Evolutionary conservation across 2,113 vertebrate species (phyloP).

Genomic region (Ciconia maguari): DNA sequence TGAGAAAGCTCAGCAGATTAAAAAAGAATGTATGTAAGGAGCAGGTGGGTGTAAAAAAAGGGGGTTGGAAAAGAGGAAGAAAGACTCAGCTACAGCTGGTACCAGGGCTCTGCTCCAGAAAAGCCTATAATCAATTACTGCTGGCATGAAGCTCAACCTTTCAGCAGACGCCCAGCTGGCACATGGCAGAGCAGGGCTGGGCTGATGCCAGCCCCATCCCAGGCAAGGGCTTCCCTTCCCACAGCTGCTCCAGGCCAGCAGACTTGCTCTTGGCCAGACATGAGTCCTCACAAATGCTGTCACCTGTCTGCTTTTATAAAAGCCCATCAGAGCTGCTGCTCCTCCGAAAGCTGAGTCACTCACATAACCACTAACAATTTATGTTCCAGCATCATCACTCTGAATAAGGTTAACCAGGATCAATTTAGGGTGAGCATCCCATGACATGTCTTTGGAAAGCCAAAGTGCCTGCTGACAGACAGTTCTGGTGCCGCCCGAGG

Average conservation of each 20-base stretch:
- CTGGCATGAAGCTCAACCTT: conserved; percentile 22
- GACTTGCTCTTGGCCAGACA: conserved; percentile 42
- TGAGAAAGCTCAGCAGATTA: conserved; percentile 20
- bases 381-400: neutral
- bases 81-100: conserved; percentile 56
- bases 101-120: conserved; percentile 50
- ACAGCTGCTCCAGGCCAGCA: conserved; percentile 31
- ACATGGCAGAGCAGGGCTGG: neutral
- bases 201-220: neutral
- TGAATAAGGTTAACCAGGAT: conserved; percentile 1
- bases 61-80: conserved; percentile 24
- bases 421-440: neutral
- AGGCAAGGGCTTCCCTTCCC: conserved; percentile 16
- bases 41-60: conserved; percentile 51
- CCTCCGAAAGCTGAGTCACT: conserved; percentile 1
- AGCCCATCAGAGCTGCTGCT: neutral
- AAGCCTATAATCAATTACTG: conserved; percentile 45
- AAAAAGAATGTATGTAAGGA: conserved; percentile 51
- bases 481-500: rapidly evolving
- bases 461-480: neutral
- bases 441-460: neutral
- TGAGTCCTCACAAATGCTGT: neutral
- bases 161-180: conserved; percentile 51
- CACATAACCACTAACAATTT: neutral
- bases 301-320: conserved; percentile 35